phyloP scores from a whole-genome alignment of 92 coral and sea anemone species.

The Blastomussa wellsi region DNA sequence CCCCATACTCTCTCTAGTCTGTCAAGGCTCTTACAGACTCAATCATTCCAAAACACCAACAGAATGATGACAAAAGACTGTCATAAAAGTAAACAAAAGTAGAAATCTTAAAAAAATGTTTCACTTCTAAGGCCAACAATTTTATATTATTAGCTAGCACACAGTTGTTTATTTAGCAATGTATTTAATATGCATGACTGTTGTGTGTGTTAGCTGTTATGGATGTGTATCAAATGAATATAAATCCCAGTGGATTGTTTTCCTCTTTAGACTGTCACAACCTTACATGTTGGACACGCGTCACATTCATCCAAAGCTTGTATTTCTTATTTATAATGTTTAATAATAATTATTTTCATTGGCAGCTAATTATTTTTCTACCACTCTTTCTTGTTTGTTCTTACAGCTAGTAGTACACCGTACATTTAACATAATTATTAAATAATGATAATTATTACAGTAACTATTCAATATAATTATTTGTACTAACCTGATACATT shows the following conservation, averaged over 20 bases:
- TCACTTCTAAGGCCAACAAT: not conserved
- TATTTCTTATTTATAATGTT: constrained; percentile 36
- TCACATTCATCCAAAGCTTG: constrained; percentile 16
- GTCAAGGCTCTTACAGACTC: not conserved
- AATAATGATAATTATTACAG: not conserved
- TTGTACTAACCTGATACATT: not conserved
- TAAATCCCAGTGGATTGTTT: not conserved
- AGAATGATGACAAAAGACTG: not conserved
- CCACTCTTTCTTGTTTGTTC: constrained; percentile 2
- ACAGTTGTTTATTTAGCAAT: constrained; percentile 26
- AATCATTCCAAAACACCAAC: not conserved
- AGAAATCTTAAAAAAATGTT: not conserved
- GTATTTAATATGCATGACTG: constrained; percentile 30
- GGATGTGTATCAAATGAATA: not conserved
- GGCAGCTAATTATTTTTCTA: constrained; percentile 39
- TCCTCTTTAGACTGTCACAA: not conserved
- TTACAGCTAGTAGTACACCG: not conserved
- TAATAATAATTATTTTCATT: constrained; percentile 39
- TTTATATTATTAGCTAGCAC: not conserved
- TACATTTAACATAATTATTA: not conserved
- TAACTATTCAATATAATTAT: not conserved
- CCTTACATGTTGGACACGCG: not conserved
- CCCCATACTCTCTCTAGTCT: not conserved
- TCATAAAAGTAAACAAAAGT: not conserved
- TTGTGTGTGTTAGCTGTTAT: not conserved